phyloP scores from a whole-genome alignment of 2,113 vertebrate species.

The Macquaria australasica region DNA sequence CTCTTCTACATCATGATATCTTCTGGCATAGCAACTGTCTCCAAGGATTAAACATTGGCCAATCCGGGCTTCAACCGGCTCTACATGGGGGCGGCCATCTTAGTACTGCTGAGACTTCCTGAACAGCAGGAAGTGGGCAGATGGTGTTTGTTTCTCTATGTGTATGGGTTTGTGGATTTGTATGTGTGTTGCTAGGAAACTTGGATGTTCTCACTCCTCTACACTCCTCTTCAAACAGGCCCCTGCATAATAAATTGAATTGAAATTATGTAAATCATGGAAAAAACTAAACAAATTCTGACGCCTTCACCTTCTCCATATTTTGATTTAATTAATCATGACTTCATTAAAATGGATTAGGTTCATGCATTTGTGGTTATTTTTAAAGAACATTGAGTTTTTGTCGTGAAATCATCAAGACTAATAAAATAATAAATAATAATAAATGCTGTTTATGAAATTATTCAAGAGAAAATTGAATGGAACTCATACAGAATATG shows the following conservation, averaged over 20 bases:
- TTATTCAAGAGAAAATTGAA: not conserved
- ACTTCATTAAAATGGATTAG: not conserved
- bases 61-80: constrained; percentile 32
- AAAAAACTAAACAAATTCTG: not conserved
- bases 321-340: not conserved
- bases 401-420: not conserved
- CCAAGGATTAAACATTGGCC: constrained; percentile 37
- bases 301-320: not conserved
- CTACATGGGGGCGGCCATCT: constrained; percentile 42
- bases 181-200: constrained; percentile 34
- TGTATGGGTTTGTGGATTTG: constrained; percentile 20
- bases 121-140: constrained; percentile 66
- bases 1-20: constrained; percentile 18
- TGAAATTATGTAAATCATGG: not conserved
- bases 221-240: not conserved
- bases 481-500: not conserved
- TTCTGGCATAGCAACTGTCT: constrained; percentile 38
- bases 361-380: not conserved
- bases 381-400: not conserved
- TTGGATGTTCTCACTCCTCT: not conserved
- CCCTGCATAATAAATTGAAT: not conserved
- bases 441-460: not conserved
- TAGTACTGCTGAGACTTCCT: constrained; percentile 53
- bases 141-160: constrained; percentile 57
- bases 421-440: too few relatives aligned